phyloP scores from a whole-genome alignment of 37 sponge, comb jelly and placozoan genomes.

The Tethya wilhelma region DNA sequence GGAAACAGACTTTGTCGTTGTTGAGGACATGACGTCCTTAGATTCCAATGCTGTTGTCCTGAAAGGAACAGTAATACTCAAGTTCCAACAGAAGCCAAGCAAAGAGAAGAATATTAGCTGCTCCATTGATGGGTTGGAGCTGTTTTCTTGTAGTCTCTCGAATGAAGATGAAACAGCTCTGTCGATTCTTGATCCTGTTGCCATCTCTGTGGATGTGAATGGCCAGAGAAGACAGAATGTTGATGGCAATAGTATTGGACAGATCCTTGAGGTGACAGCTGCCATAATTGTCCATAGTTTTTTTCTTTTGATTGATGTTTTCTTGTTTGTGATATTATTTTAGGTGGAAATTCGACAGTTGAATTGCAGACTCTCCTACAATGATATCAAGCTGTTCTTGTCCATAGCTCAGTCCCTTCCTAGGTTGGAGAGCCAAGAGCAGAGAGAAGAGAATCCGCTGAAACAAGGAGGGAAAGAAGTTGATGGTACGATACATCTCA shows the following conservation, averaged over 20 bases:
- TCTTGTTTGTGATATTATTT: background rate
- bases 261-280: no score
- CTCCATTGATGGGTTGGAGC: slow-evolving; percentile 72
- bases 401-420: slow-evolving; percentile 82
- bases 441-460: slow-evolving; percentile 7
- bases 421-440: slow-evolving; percentile 4
- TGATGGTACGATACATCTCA: slow-evolving; percentile 22
- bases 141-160: slow-evolving; percentile 92
- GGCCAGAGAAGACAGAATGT: background rate
- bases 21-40: slow-evolving; percentile 70
- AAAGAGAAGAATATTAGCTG: slow-evolving; percentile 42
- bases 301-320: background rate
- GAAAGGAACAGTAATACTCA: slow-evolving; percentile 74
- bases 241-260: background rate
- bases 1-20: slow-evolving; percentile 93
- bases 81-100: slow-evolving; percentile 19
- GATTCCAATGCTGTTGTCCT: slow-evolving; percentile 85
- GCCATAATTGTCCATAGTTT: no score
- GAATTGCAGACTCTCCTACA: slow-evolving; percentile 82
- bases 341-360: slow-evolving; percentile 62
- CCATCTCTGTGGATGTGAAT: slow-evolving; percentile 77
- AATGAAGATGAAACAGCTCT: slow-evolving; percentile 95
- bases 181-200: slow-evolving; percentile 94
- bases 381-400: slow-evolving; percentile 88
- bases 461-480: slow-evolving; percentile 4